Evolutionary conservation across 2,888 invertebrate genomes (phyloP).

Genomic region (Orgyia antiqua): DNA sequence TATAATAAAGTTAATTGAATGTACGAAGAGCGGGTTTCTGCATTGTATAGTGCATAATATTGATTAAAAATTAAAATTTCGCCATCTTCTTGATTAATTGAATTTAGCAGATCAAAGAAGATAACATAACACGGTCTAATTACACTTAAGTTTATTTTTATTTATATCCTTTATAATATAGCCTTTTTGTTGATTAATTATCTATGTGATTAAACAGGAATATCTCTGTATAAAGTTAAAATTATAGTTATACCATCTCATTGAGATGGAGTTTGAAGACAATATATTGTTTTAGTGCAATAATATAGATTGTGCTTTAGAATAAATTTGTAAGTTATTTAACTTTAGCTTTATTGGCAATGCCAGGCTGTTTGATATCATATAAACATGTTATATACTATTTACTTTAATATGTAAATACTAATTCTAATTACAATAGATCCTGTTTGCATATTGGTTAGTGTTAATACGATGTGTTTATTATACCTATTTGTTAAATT

Average conservation of each 20-base stretch:
- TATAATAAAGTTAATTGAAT: no score
- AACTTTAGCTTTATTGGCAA: slow-evolving; percentile 29
- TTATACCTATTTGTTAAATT: no score
- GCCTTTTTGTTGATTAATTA: slow-evolving; percentile 23
- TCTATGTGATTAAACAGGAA: slow-evolving; percentile 10
- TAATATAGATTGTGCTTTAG: slow-evolving; percentile 51
- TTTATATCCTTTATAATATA: slow-evolving; percentile 29
- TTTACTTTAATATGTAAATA: slow-evolving; percentile 19
- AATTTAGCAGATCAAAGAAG: no score
- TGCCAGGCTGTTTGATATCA: slow-evolving; percentile 29
- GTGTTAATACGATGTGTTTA: no score
- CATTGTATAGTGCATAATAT: no score
- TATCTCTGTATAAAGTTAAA: slow-evolving; percentile 9
- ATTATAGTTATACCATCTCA: slow-evolving; percentile 17
- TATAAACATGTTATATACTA: slow-evolving; percentile 26
- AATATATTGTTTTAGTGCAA: slow-evolving; percentile 51
- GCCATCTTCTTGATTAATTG: no score
- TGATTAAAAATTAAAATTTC: no score
- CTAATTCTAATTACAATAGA: slow-evolving; percentile 13
- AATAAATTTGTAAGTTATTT: slow-evolving; percentile 25
- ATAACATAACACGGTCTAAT: no score
- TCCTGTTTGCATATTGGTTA: no score
- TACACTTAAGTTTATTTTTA: no score
- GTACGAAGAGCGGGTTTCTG: no score
- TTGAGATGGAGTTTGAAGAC: slow-evolving; percentile 37